These are phyloP conservation scores for Ciconia maguari DNA, from an alignment of 2,113 vertebrate species.

Conservation along the genomic window DNA sequence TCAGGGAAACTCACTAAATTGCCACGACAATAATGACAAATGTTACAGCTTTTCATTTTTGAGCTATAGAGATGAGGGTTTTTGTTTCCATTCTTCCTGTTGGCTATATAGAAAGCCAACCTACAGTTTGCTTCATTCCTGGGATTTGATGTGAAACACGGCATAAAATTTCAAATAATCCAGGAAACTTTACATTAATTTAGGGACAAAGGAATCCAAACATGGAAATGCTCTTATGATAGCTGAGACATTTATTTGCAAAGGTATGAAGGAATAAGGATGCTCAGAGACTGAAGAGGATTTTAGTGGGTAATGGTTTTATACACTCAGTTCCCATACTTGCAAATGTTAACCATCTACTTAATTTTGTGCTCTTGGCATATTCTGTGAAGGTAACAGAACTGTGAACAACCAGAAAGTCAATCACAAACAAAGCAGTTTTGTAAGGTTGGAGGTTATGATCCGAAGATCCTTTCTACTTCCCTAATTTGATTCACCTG, in stretches of 20 bases:
- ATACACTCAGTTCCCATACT: accelerated
- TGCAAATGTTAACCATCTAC: neutral
- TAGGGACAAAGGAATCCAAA: neutral
- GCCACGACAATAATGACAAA: neutral
- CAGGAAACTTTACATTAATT: neutral
- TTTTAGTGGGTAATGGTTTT: neutral
- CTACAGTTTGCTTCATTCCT: neutral
- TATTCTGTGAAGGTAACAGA: neutral
- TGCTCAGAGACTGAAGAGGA: neutral
- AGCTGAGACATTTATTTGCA: neutral
- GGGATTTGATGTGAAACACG: neutral
- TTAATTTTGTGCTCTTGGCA: neutral
- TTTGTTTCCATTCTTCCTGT: neutral
- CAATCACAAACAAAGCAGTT: neutral
- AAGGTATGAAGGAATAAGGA: neutral
- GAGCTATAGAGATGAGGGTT: neutral
- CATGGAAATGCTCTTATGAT: neutral
- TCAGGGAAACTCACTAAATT: neutral
- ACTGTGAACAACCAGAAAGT: neutral
- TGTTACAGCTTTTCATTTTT: neutral
- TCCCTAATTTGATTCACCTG: neutral
- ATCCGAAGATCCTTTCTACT: neutral
- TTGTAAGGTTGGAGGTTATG: neutral
- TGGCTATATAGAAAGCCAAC: neutral
- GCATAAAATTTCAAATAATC: neutral